phyloP scores from a whole-genome alignment of 2,113 vertebrate species.

The Chloroceryle aenea region DNA sequence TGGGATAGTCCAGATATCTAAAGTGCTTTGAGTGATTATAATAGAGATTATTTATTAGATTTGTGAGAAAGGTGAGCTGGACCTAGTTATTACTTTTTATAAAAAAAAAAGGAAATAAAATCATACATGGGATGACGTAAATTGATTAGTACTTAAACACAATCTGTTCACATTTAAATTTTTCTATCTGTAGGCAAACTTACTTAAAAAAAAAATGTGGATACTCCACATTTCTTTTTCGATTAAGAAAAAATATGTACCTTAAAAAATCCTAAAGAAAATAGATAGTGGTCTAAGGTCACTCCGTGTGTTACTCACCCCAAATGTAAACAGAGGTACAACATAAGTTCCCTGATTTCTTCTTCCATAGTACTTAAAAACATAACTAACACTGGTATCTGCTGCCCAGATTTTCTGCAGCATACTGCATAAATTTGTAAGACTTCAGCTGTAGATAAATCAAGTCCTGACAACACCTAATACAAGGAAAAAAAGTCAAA shows the following conservation, averaged over 20 bases:
- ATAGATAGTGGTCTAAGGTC: slow-evolving; percentile 62
- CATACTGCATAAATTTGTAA: slow-evolving; percentile 24
- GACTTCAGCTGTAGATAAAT: slow-evolving; percentile 21
- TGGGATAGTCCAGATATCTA: slow-evolving; percentile 93
- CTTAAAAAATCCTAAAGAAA: slow-evolving; percentile 41
- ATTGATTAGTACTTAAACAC: slow-evolving; percentile 21
- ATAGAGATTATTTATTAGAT: slow-evolving; percentile 53
- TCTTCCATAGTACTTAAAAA: slow-evolving; percentile 51
- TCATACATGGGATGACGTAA: slow-evolving; percentile 4
- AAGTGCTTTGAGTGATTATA: slow-evolving; percentile 94
- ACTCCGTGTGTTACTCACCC: slow-evolving; percentile 46
- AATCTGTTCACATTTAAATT: slow-evolving; percentile 21
- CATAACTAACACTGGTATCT: slow-evolving; percentile 40
- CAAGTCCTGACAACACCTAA: slow-evolving; percentile 32
- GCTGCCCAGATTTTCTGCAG: slow-evolving; percentile 33
- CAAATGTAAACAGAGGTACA: slow-evolving; percentile 77
- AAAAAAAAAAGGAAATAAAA: background rate
- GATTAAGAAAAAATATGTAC: slow-evolving; percentile 56
- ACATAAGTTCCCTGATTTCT: slow-evolving; percentile 68
- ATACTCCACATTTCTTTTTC: slow-evolving; percentile 55
- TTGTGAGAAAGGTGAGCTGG: slow-evolving; percentile 49
- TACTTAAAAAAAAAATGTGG: slow-evolving; percentile 2
- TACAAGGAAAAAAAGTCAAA: slow-evolving; percentile 4
- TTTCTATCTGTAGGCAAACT: slow-evolving; percentile 40
- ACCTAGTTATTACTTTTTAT: background rate